A percentile compares a stretch with the other conserved stretches of the same genome.
Conservation (phyloP, 2,888 invertebrate species). For the Drosophila pseudotalamancana region DNA sequence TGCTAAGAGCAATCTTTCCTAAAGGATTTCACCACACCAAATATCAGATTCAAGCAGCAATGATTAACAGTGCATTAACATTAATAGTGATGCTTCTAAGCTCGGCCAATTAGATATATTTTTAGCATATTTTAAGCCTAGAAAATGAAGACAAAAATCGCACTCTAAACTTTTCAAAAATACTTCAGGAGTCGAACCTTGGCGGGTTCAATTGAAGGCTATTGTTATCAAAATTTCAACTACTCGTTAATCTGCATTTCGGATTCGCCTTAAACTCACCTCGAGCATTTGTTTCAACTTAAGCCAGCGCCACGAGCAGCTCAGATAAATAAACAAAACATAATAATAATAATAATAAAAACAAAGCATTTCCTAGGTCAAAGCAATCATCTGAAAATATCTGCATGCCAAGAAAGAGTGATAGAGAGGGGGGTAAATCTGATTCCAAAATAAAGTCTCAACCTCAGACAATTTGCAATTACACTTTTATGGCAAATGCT, state of each 20-base stretch:
- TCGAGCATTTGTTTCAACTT: constrained; percentile 13
- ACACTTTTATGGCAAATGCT: constrained; percentile 51
- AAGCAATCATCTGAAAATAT: constrained; percentile 48
- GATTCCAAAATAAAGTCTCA: constrained; percentile 14
- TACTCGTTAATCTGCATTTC: constrained; percentile 26
- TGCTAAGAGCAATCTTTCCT: too few relatives aligned
- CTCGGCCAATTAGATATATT: too few relatives aligned
- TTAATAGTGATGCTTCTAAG: background rate
- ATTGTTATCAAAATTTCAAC: constrained; percentile 41
- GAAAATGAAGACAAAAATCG: too few relatives aligned
- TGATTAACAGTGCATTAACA: background rate
- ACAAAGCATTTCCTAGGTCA: constrained; percentile 49
- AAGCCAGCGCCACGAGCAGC: constrained; percentile 10
- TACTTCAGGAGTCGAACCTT: constrained; percentile 24
- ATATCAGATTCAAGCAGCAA: background rate
- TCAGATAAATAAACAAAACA: constrained; percentile 22
- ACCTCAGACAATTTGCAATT: constrained; percentile 48
- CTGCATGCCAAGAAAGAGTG: constrained; percentile 23
- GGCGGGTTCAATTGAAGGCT: constrained; percentile 16
- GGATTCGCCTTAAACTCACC: constrained; percentile 6
- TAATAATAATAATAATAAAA: constrained; percentile 23
- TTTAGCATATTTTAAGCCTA: background rate
- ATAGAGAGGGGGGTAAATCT: background rate
- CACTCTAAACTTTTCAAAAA: background rate
- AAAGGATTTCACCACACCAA: background rate